Base-by-base conservation (phyloP, 2,113 vertebrate species). In the Pterocles orientalis region DNA sequence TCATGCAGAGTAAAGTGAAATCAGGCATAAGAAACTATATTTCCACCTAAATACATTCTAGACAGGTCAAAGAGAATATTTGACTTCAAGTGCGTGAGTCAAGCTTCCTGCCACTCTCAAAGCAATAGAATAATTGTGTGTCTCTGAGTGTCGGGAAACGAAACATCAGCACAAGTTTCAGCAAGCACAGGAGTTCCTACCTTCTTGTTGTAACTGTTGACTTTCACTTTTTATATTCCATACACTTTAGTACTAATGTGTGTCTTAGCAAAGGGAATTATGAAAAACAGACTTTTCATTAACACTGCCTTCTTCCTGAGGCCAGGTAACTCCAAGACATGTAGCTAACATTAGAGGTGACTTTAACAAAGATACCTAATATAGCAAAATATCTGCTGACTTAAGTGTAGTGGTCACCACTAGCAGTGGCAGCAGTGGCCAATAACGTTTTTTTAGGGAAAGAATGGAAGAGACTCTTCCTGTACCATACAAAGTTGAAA, bases 221-320 rank as follows among this genome's bases (percentile, higher is more conserved):
- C 12, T 87, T 89, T 51, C 39, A 51, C 9, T 34, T 86, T 86
- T 62, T 39, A 19, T 39, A 51, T 24, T 61, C 20, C n/a, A 43
- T n/a, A 6, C 23, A 25, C 9, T 56, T 61, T 25, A 73, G 17
- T 31, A 64, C 10, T 70, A 29, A 60, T 5, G 10, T 36, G 8
- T 56, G 8, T 51, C 13, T 61, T 61, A 61, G 10, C 9, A n/a
- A 85, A 23, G 8, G 50, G 10, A 71, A 31, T 71, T 75, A 43
- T 79, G 69, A 75, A 60, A 82, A 84, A 47, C 0, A 1, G 21
- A 43, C 17, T 31, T 72, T 13, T n/a, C n/a, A 20, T 0, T 0
- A 51, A 6, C 28, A 34, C 17, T 41, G 13, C 12, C 70, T 71
- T 88, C 25, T 68, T 92, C 26, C 11, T 2, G 2, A 71, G 43